Evolutionary conservation across 2,113 vertebrate species (phyloP).

Genomic region (Passer domesticus): DNA sequence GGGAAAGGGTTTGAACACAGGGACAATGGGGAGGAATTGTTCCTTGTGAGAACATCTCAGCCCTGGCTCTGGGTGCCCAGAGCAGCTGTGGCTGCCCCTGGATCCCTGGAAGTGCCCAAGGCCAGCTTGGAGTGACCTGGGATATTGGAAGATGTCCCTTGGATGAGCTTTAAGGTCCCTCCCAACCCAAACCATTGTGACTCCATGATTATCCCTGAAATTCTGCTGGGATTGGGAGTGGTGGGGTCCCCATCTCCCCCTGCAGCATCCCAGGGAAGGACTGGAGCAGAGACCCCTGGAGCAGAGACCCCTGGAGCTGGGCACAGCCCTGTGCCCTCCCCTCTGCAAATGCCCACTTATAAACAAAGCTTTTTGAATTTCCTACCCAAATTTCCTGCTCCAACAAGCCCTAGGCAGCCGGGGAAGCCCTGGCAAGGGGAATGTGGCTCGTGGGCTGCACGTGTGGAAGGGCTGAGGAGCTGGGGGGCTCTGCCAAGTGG

Average conservation of each 20-base stretch:
- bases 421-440: not conserved
- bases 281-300: not conserved
- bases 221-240: not conserved
- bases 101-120: not conserved
- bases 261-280: not conserved
- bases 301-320: not conserved
- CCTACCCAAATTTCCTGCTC: not conserved
- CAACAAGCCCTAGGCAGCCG: not conserved
- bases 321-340: not conserved
- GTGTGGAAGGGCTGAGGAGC: not conserved
- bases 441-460: not conserved
- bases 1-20: not conserved
- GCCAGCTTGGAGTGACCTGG: not conserved
- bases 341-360: not conserved
- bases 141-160: not conserved
- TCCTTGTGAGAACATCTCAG: fast-evolving
- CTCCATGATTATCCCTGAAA: not conserved
- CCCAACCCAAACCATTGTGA: not conserved
- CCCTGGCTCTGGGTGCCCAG: not conserved
- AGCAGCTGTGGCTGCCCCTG: not conserved
- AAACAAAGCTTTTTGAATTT: not conserved
- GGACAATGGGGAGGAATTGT: not conserved
- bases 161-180: not conserved
- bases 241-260: fast-evolving
- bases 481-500: not conserved